Evolutionary conservation across 2,113 vertebrate genomes (phyloP), one percentile per base, ranked within the genome.

Genomic region (Orientallactaga bullata): DNA sequence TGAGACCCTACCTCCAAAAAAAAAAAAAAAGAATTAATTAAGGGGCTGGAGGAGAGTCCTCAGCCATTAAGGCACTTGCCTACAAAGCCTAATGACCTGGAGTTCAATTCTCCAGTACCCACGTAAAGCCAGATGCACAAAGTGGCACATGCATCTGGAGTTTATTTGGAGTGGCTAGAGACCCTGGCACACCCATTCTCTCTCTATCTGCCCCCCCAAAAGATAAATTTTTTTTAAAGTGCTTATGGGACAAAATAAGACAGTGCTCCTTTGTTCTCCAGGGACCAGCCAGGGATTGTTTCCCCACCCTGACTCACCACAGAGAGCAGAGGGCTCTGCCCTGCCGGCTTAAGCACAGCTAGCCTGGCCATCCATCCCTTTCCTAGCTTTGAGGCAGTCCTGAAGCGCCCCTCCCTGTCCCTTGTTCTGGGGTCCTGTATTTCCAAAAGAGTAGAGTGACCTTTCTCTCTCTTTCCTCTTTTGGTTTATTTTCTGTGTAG

Each of bases 221-320:
- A n/a, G n/a, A 47, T 47, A 47, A 47, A 47, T 47, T 47, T 47
- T 61, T 18, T 21, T 18, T 18, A 71, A 83, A 65, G 9, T 15
- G 73, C 16, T 58, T 18, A 2, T 6, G 42, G 79, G 24, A 17
- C 68, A 39, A 61, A 76, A 3, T 11, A 1, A 90, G 42, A 88
- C 86, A 89, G 28, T 61, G 10, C 10, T 71, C 58, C 66, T 26
- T 93, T 90, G 92, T 90, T 72, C 30, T 74, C 65, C 47, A 4
- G 61, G 61, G 83, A 74, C 69, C n/a, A n/a, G 61, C 71, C 10
- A 7, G 30, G 37, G 66, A 13, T 47, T 37, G 58, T 26, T 80
- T 78, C 74, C 85, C 69, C 73, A 37, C 35, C 30, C 68, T 68
- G 77, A 15, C 21, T 86, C n/a, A 23, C 35, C 17, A 23, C 83